Evolutionary conservation across 2,113 vertebrate species (phyloP), one percentile per base, ranked within the genome.

Genomic region (Dicerorhinus sumatrensis): DNA sequence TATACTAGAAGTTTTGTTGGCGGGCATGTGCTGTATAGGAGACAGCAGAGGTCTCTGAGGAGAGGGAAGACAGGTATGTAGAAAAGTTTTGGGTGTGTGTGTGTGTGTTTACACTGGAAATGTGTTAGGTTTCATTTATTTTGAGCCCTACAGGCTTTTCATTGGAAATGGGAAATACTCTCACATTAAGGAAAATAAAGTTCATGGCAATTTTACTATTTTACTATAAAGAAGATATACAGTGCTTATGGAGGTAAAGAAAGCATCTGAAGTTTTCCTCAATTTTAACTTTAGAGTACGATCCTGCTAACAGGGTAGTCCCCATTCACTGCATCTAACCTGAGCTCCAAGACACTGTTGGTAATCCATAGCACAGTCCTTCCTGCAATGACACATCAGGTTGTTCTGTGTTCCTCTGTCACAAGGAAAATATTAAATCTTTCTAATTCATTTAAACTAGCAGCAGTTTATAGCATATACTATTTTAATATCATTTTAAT

Each of bases 121-220:
- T 31, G 81, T 70, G n/a, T 31, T 77, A 86, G 27, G 11, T 92
- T 90, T 81, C 56, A 82, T 86, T 83, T 62, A 83, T 80, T 81
- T 80, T 76, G 51, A 96, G 86, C 8, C n/a, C 79, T 67, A 51
- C 65, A 14, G 63, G 58, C 21, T 83, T 89, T 82, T 39, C 65
- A 82, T 36, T 92, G 65, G 36, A 80, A 94, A 63, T 73, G 51
- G 36, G 77, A 96, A 97, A 88, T 31, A 69, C 17, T 88, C 77
- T 86, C 33, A 72, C 3, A 23, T 90, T 72, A 89, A 79, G 42
- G 62, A 96, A 51, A 98, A 92, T 80, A 60, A 94, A 91, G 46
- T 72, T 62, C 54, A n/a, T 36, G 67, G 42, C 36, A 87, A 67
- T 80, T 80, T 82, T n/a, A 89, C 48, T 11, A 72, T 80, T 80